Evolutionary conservation across 2,113 vertebrate species (phyloP).

Genomic region (Chlorodrepanis virens): DNA sequence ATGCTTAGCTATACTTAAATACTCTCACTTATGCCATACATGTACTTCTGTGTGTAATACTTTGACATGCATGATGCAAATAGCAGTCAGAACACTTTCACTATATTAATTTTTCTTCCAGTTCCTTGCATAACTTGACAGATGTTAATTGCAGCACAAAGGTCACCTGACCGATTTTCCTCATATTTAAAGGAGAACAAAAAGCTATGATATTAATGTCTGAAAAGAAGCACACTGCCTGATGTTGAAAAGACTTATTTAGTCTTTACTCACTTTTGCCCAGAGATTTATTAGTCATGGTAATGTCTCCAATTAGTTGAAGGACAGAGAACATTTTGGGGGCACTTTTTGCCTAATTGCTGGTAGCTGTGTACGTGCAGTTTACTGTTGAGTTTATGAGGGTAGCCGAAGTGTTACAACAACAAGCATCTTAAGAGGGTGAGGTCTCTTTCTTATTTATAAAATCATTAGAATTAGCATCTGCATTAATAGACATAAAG

Average conservation of each 20-base stretch:
- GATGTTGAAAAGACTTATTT: not conserved
- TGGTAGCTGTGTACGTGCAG: not conserved
- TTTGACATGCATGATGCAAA: not conserved
- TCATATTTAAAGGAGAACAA: not conserved
- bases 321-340: conserved; percentile 13
- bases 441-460: not conserved
- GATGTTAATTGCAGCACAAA: conserved; percentile 3
- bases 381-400: not conserved
- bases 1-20: not conserved
- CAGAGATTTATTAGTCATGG: conserved; percentile 41
- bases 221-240: not conserved
- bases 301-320: conserved; percentile 25
- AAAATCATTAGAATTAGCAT: not conserved
- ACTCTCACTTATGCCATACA: rapidly evolving
- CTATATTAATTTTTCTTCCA: not conserved
- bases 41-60: not conserved
- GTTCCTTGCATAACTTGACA: not conserved
- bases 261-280: not conserved
- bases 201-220: not conserved
- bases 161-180: not conserved
- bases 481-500: not conserved
- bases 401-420: not conserved
- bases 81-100: not conserved
- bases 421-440: not conserved
- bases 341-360: not conserved